Evolutionary conservation across 2,113 vertebrate genomes (phyloP).

Genomic region (Mungos mungo): DNA sequence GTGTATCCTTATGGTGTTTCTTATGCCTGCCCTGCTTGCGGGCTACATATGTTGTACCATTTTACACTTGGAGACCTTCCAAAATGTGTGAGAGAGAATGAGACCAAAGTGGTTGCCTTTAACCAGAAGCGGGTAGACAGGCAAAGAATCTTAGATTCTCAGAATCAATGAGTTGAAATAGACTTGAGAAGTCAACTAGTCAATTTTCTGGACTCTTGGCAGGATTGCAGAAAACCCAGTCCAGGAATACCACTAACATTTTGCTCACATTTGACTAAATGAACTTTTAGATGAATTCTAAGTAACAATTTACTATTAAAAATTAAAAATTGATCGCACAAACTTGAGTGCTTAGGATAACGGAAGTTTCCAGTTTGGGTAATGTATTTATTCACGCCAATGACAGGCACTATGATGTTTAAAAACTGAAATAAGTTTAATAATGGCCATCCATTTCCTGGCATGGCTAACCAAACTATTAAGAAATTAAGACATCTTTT

Average conservation of each 20-base stretch:
- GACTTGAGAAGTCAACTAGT: constrained; percentile 23
- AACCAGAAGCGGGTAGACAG: constrained; percentile 54
- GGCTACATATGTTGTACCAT: constrained; percentile 75
- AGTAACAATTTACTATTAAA: constrained; percentile 46
- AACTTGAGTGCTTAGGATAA: neutral
- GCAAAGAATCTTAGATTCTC: constrained; percentile 44
- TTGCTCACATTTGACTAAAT: constrained; percentile 6
- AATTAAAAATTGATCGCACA: neutral
- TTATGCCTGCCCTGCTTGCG: constrained; percentile 76
- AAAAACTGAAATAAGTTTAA: constrained; percentile 44
- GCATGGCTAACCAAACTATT: constrained; percentile 1
- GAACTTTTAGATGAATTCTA: constrained; percentile 33
- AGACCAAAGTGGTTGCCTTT: constrained; percentile 71
- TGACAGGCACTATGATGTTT: neutral
- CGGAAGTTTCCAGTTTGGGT: neutral
- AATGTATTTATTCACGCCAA: constrained; percentile 39
- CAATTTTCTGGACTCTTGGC: constrained; percentile 13
- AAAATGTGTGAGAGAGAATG: constrained; percentile 46
- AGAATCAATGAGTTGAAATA: constrained; percentile 47
- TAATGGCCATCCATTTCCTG: constrained; percentile 1
- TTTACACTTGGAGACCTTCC: constrained; percentile 77
- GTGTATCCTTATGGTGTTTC: constrained; percentile 78
- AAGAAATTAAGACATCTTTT: constrained; percentile 40
- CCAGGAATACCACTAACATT: neutral
- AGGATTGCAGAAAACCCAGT: neutral